Evolutionary conservation across 2,888 invertebrate genomes (phyloP), one percentile per base, ranked within the genome.

Genomic region (Epistrophe grossulariae): DNA sequence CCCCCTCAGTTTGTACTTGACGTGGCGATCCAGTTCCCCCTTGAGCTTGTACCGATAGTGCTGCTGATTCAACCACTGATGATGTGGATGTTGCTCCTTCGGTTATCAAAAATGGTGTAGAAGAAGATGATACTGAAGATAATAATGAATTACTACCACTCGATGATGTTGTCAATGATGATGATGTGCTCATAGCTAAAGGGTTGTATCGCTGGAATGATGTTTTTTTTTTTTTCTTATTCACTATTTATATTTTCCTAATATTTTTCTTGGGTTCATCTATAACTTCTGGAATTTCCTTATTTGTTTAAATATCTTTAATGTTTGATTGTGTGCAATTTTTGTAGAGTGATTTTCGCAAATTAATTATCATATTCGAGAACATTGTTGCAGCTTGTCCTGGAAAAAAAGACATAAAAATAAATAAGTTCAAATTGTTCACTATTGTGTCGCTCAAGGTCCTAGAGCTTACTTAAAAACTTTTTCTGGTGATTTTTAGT

Each of bases 161-260:
- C 83, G 87, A 87, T 82, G 85, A 82, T 87, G 83, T 83, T 87
- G 79, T 83, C 73, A 74, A 71, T 87, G 83, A 79, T 74, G 85
- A 87, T 87, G 87, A 87, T 83, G 87, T 87, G 87, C 87, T 87
- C 87, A 87, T 87, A 87, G 87, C 87, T 87, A 87, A 82, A 78
- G 64, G 74, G 82, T 82, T 87, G 70, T 87, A 28, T 85, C 82
- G 45, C 83, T 87, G 52, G 48, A 83, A 83, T 79, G 77, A 57
- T 40, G 59, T 79, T 73, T 79, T 52, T 6, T 28, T 72, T 43
- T 9, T n/a, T 55, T 40, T 68, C 13, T 68, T 68, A 35, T 17
- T 48, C n/a, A 17, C 13, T 35, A 40, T 66, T 35, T 48, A 7
- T 66, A 48, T 17, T 66, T 64, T 40, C 11, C 40, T 9, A 13